Base-by-base conservation (phyloP, 2,888 invertebrate species). In the Schrankia costaestrigalis region DNA sequence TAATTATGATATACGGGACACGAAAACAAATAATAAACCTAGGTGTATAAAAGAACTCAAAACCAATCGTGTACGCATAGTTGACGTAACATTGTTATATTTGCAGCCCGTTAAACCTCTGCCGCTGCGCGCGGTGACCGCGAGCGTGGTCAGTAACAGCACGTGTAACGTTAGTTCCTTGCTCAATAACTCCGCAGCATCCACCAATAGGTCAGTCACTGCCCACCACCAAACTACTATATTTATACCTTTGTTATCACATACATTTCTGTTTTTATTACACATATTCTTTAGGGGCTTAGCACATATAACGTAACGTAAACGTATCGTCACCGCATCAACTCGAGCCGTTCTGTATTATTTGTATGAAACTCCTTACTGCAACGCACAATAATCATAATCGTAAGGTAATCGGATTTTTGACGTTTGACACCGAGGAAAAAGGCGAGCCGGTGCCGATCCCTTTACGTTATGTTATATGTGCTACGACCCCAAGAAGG, bases 91-190 rank as follows among this genome's bases (percentile, higher is more conserved):
- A 57, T 74, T 70, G 56, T 63, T 65, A 43, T 51, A 48, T 55
- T 55, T 55, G 62, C 89, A 95, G 94, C 95, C 94, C 78, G 93
- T 96, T 57, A 96, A 96, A 89, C 96, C 96, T 47, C 93, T 93
- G 72, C 94, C 96, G 56, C 92, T 96, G 62, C 91, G 92, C 80
- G 93, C 93, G 83, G 91, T 88, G 78, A 75, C 71, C 71, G 68
- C 71, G 67, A 69, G 77, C 71, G 82, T 63, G 70, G 75, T 78
- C 71, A 71, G 71, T 74, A 80, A 77, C 72, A 74, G 74, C 72
- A 70, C 81, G 64, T 71, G 79, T 71, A 82, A 81, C 75, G 78
- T 81, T 79, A 90, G 78, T 83, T 89, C 90, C 88, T 89, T 91
- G 90, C 90, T 90, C 89, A 89, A 89, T 82, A 83, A 80, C 83